Conservation (phyloP, 2,888 invertebrate species). For the Drosophila basisetae region DNA sequence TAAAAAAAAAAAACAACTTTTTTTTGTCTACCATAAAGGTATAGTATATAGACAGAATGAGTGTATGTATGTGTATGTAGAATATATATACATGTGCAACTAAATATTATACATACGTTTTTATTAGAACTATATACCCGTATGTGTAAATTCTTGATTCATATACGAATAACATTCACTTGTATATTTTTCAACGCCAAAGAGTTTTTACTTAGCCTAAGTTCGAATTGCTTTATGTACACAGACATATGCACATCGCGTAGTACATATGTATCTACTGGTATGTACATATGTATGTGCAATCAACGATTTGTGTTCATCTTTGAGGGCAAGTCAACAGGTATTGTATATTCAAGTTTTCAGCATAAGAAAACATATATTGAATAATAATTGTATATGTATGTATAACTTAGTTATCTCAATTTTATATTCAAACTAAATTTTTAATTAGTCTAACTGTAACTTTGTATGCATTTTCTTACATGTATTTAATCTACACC, state of each 20-base stretch:
- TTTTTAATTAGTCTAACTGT: constrained; percentile 78
- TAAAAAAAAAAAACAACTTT: constrained; percentile 15
- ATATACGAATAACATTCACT: constrained; percentile 22
- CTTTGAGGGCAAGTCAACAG: constrained; percentile 25
- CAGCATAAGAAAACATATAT: constrained; percentile 29
- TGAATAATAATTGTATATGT: constrained; percentile 43
- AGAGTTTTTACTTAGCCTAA: constrained; percentile 70
- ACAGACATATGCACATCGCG: constrained; percentile 7
- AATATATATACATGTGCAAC: constrained; percentile 17
- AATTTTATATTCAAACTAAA: constrained; percentile 76
- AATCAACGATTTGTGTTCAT: constrained; percentile 47
- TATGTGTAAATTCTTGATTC: constrained; percentile 15
- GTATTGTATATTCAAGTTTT: constrained; percentile 57
- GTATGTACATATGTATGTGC: constrained; percentile 6
- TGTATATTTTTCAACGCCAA: constrained; percentile 74
- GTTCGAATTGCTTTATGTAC: constrained; percentile 61
- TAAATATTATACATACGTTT: constrained; percentile 38
- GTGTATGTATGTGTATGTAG: constrained; percentile 5
- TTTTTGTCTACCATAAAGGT: constrained; percentile 63
- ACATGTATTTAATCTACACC: constrained; percentile 73
- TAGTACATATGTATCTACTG: background rate
- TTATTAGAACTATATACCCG: constrained; percentile 18
- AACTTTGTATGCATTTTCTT: constrained; percentile 79
- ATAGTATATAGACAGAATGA: constrained; percentile 47
- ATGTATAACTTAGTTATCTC: constrained; percentile 74